Evolutionary conservation across 2,797 vertebrate genomes (phyloP).

Genomic region (Bufotes viridis): DNA sequence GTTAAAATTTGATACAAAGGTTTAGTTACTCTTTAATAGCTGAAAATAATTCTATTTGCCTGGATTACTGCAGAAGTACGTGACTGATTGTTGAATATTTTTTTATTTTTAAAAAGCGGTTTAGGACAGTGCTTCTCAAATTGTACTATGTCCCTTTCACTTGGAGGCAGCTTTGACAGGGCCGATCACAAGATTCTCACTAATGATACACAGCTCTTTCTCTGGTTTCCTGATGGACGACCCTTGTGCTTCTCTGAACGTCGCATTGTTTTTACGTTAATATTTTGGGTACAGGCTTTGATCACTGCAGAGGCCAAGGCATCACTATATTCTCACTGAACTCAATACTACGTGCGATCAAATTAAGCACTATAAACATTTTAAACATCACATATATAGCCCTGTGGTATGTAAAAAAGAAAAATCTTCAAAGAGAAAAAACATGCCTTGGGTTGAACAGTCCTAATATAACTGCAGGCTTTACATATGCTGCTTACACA

Average conservation of each 20-base stretch:
- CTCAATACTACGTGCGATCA: neutral
- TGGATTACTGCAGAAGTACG: no score
- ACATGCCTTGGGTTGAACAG: neutral
- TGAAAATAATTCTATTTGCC: no score
- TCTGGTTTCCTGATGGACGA: neutral
- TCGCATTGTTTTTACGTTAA: neutral
- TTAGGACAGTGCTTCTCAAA: neutral
- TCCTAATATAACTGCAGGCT: neutral
- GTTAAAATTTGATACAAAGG: no score
- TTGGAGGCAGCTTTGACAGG: neutral
- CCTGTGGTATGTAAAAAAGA: neutral
- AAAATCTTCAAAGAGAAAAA: neutral
- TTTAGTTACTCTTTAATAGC: no score
- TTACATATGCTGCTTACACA: constrained; percentile 14
- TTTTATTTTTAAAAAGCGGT: neutral
- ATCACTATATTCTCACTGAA: neutral
- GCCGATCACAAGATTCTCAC: neutral
- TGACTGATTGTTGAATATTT: no score
- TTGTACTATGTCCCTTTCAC: neutral
- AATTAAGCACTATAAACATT: neutral
- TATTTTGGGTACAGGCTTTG: neutral
- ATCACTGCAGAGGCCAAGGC: neutral
- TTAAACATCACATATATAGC: neutral
- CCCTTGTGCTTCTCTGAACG: no score
- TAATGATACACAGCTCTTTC: neutral